These are phyloP conservation scores for Drosophila quadrilineata DNA, from an alignment of 1,140 invertebrate genomes.

Conservation along the genomic window DNA sequence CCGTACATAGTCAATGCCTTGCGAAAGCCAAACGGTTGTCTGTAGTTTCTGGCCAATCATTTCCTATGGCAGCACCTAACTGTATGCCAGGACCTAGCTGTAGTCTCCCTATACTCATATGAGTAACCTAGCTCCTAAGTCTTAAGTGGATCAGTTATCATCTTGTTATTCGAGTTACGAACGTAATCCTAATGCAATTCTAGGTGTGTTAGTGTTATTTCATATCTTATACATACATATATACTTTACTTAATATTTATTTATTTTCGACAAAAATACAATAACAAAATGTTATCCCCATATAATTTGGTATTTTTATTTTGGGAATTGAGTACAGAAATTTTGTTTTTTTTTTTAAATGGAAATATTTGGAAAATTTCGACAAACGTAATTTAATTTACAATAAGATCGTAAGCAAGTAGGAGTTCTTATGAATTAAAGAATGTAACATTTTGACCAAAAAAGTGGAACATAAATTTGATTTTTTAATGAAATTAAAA, in stretches of 20 bases:
- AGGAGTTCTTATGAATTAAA: no score
- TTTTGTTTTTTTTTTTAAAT: not conserved
- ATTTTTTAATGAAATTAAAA: no score
- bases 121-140: slow-evolving; percentile 27
- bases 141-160: slow-evolving; percentile 49
- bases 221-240: no score
- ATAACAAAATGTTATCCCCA: slow-evolving; percentile 31
- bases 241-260: slow-evolving; percentile 72
- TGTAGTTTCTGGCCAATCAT: slow-evolving; percentile 46
- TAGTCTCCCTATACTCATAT: slow-evolving; percentile 34
- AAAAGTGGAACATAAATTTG: not conserved
- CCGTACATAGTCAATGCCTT: slow-evolving; percentile 65
- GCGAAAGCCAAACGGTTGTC: slow-evolving; percentile 55
- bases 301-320: not conserved
- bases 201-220: slow-evolving; percentile 43
- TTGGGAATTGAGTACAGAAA: not conserved
- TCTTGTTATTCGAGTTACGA: slow-evolving; percentile 43
- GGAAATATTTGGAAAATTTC: not conserved
- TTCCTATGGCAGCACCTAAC: slow-evolving; percentile 29
- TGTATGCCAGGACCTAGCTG: slow-evolving; percentile 31
- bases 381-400: no score
- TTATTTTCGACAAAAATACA: slow-evolving; percentile 53
- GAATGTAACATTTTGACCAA: not conserved
- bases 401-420: no score
- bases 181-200: slow-evolving; percentile 35